Evolutionary conservation across 2,113 vertebrate genomes (phyloP).

Genomic region (Calidris pugnax): DNA sequence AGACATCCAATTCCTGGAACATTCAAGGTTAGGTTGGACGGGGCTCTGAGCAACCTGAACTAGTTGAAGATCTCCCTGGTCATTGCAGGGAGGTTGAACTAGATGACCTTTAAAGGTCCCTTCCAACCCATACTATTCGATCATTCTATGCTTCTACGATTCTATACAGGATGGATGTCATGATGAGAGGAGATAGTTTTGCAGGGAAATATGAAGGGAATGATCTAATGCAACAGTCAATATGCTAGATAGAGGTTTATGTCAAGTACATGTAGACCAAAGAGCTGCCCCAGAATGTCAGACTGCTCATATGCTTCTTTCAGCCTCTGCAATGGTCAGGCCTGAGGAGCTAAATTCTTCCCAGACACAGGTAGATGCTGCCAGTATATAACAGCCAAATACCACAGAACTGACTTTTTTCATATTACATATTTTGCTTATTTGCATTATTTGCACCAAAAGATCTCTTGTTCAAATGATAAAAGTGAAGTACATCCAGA

Average conservation of each 20-base stretch:
- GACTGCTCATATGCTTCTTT: neutral
- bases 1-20: neutral
- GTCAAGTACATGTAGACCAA: neutral
- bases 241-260: neutral
- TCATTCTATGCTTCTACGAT: neutral
- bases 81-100: neutral
- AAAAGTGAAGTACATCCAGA: neutral
- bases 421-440: neutral
- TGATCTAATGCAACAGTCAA: neutral
- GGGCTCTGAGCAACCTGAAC: too few species aligned
- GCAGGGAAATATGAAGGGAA: neutral
- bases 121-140: neutral
- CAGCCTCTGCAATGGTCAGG: neutral
- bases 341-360: neutral
- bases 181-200: neutral
- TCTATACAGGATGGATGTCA: neutral
- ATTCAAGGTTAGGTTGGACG: neutral
- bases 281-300: neutral
- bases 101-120: neutral
- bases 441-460: neutral
- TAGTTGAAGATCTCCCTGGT: neutral
- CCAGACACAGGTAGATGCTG: neutral
- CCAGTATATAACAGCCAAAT: neutral
- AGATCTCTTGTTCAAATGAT: neutral
- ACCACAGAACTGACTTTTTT: neutral